These are phyloP conservation scores for Indicator maculatus DNA, from an alignment of 2,113 vertebrate genomes.

Conservation along the genomic window DNA sequence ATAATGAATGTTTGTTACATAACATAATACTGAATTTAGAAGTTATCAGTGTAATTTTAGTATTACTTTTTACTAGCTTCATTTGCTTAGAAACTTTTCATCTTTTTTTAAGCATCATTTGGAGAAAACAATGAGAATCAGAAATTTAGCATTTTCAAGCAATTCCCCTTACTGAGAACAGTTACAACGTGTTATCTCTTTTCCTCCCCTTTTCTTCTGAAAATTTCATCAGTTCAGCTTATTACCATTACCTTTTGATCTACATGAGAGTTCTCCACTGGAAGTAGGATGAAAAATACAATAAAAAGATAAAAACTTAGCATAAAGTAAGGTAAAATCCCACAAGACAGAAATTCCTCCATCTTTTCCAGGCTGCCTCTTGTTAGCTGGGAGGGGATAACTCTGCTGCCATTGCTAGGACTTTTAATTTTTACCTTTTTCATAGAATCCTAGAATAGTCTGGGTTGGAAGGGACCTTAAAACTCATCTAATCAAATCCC, in stretches of 20 bases:
- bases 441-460: background rate
- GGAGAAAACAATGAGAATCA: conserved; percentile 2
- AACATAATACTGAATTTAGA: background rate
- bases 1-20: background rate
- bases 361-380: background rate
- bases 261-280: background rate
- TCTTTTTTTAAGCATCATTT: background rate
- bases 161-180: background rate
- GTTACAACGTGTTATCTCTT: background rate
- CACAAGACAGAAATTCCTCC: background rate
- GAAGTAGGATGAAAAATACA: conserved; percentile 11
- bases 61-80: background rate
- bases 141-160: background rate
- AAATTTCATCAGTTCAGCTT: background rate
- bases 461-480: background rate
- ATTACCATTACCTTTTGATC: background rate
- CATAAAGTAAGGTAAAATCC: background rate
- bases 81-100: background rate
- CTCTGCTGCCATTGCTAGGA: background rate
- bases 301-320: background rate
- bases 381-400: background rate
- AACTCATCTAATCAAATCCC: background rate
- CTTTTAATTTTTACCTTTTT: background rate
- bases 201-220: background rate
- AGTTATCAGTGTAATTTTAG: background rate